Evolutionary conservation across 2,888 invertebrate genomes (phyloP).

Genomic region (Apomyelois bistriatella): DNA sequence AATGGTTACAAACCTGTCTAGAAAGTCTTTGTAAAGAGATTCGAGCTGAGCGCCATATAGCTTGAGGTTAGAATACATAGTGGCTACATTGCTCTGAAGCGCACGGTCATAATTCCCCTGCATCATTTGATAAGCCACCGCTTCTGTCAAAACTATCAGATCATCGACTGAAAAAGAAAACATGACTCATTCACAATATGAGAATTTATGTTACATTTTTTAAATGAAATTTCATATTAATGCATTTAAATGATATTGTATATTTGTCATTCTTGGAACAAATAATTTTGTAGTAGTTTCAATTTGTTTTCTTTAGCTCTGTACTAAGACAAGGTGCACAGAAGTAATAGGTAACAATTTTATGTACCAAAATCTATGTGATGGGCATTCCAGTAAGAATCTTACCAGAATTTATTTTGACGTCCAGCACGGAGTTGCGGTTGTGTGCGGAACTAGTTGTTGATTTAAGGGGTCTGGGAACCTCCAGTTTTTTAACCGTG

Average conservation of each 20-base stretch:
- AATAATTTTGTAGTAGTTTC: background rate
- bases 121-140: slow-evolving; percentile 87
- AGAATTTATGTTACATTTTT: too few relatives aligned
- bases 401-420: slow-evolving; percentile 77
- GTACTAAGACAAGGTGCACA: too few relatives aligned
- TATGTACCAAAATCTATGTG: background rate
- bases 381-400: slow-evolving; percentile 25
- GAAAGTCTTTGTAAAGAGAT: slow-evolving; percentile 89
- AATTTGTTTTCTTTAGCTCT: too few relatives aligned
- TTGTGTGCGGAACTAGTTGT: slow-evolving; percentile 78
- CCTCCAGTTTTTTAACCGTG: slow-evolving; percentile 86
- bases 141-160: slow-evolving; percentile 90
- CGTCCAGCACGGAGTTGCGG: slow-evolving; percentile 72
- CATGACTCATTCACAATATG: background rate
- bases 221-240: too few relatives aligned
- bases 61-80: slow-evolving; percentile 90
- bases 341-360: too few relatives aligned
- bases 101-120: slow-evolving; percentile 86
- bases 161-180: slow-evolving; percentile 84
- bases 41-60: slow-evolving; percentile 90
- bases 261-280: too few relatives aligned
- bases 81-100: slow-evolving; percentile 86
- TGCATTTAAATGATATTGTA: too few relatives aligned
- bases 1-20: slow-evolving; percentile 80
- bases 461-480: slow-evolving; percentile 86